Percentiles rank a stretch among this genome's conserved stretches.
Evolutionary conservation across 1,140 invertebrate genomes (phyloP).

Genomic region (Panulirus ornatus): DNA sequence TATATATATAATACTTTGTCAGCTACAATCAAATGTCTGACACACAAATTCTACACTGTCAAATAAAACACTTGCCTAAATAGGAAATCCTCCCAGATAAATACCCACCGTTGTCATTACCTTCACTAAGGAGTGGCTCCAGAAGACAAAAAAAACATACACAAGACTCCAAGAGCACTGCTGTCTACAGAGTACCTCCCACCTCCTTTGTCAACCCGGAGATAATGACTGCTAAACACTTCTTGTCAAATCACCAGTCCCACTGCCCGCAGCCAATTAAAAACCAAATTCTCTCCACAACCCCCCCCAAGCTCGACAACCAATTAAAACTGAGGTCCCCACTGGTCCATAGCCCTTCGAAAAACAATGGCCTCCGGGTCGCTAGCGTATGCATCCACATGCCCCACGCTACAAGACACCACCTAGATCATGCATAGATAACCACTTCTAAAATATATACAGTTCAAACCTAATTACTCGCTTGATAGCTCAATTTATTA

Average conservation of each 20-base stretch:
- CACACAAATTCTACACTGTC: background rate
- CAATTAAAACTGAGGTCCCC: background rate
- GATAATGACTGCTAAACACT: constrained; percentile 29
- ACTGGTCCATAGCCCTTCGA: background rate
- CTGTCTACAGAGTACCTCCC: no score
- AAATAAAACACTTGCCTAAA: background rate
- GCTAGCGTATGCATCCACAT: constrained; percentile 21
- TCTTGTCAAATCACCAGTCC: constrained; percentile 21
- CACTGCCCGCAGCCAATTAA: constrained; percentile 1
- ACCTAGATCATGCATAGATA: constrained; percentile 23
- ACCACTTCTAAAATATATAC: constrained; percentile 23
- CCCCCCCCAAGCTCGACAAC: no score
- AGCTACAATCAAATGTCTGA: background rate
- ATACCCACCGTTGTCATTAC: no score
- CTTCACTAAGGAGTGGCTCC: no score
- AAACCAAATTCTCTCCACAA: background rate
- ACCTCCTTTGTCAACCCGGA: background rate
- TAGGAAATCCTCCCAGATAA: background rate
- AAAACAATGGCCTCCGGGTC: background rate
- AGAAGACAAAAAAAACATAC: no score
- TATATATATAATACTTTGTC: background rate
- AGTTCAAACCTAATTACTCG: constrained; percentile 32
- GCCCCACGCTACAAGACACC: background rate
- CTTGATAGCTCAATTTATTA: constrained; percentile 40
- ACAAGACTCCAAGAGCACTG: no score